Evolutionary conservation across 1,140 invertebrate genomes (phyloP).

Genomic region (Leptinotarsa defecta): DNA sequence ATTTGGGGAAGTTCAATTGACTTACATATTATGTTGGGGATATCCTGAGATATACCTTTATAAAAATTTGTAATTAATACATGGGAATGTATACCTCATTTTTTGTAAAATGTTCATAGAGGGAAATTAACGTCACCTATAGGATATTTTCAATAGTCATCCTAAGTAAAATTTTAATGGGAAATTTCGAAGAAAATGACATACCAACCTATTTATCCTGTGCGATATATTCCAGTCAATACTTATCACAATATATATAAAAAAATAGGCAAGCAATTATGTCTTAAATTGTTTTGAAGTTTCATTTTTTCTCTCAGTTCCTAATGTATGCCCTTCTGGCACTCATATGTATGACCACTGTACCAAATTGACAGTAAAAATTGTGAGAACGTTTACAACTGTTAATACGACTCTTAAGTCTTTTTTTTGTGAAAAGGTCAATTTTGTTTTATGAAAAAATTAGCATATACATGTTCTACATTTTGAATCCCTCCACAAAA

Average conservation of each 20-base stretch:
- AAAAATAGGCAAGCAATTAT: not conserved
- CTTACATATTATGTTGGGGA: slow-evolving; percentile 54
- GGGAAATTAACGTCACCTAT: not conserved
- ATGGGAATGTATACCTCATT: not conserved
- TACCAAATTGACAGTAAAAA: too few relatives aligned
- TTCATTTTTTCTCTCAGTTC: not conserved
- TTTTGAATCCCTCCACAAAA: too few relatives aligned
- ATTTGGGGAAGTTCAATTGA: slow-evolving; percentile 31
- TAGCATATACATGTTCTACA: too few relatives aligned
- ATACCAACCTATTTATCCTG: not conserved
- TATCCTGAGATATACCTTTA: slow-evolving; percentile 52
- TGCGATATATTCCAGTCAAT: not conserved
- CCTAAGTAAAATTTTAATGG: not conserved
- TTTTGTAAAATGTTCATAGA: not conserved
- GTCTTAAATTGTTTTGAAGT: not conserved
- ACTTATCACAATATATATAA: not conserved
- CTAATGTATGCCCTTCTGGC: too few relatives aligned
- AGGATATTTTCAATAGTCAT: not conserved
- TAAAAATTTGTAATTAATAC: slow-evolving; percentile 8
- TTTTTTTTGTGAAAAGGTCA: too few relatives aligned
- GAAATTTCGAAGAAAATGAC: not conserved
- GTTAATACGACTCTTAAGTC: too few relatives aligned
- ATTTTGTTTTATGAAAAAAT: too few relatives aligned
- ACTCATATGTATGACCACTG: too few relatives aligned
- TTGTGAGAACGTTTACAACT: too few relatives aligned